Conservation (phyloP, 2,113 vertebrate species). For the Butorides virescens region DNA sequence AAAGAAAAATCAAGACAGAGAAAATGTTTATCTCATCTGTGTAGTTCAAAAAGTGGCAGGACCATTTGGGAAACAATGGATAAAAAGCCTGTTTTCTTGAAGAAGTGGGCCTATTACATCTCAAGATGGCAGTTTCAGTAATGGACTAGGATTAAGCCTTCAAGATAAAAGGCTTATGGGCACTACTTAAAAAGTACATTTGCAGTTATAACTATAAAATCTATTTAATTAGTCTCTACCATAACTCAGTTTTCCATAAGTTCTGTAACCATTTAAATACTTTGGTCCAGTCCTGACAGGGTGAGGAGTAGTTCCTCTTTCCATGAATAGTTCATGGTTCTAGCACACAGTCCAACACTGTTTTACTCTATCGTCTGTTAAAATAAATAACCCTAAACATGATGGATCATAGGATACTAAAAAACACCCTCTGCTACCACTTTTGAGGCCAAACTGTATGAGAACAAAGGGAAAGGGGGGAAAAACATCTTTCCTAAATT, state of each 20-base stretch:
- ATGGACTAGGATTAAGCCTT: not conserved
- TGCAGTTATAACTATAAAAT: not conserved
- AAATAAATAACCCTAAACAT: not conserved
- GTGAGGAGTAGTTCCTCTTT: not conserved
- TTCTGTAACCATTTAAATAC: not conserved
- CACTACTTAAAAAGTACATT: not conserved
- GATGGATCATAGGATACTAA: not conserved
- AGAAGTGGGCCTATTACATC: not conserved
- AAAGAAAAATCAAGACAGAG: not conserved
- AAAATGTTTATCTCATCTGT: not conserved
- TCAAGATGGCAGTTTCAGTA: not conserved
- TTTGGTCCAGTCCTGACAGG: not conserved
- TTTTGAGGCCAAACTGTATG: not conserved
- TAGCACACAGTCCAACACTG: not conserved
- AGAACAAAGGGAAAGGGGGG: not conserved
- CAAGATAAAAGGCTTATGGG: not conserved
- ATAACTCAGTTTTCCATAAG: not conserved
- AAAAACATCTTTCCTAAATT: not conserved
- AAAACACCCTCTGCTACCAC: not conserved
- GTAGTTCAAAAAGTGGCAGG: not conserved
- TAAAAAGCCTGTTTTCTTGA: not conserved
- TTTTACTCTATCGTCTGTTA: not conserved
- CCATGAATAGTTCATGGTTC: not conserved
- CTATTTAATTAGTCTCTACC: not conserved
- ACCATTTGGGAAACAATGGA: not conserved